Conservation (phyloP, 2,888 invertebrate genomes). For the Synanthedon andrenaeformis region DNA sequence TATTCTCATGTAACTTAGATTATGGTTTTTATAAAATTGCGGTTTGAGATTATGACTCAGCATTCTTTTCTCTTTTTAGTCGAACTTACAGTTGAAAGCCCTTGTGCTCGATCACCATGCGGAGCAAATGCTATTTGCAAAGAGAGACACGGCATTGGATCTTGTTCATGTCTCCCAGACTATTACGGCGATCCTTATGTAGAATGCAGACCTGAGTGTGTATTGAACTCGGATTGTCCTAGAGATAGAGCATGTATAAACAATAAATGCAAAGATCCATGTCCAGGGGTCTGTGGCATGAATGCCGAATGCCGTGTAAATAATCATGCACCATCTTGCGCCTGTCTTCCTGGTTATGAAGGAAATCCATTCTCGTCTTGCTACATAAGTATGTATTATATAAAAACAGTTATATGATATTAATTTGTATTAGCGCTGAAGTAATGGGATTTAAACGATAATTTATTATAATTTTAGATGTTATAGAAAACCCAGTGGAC, state of each 20-base stretch:
- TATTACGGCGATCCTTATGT: conserved; percentile 89
- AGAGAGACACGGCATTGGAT: conserved; percentile 83
- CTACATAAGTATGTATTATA: conserved; percentile 56
- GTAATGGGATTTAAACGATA: neutral
- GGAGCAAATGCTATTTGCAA: conserved; percentile 88
- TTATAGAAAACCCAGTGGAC: conserved; percentile 48
- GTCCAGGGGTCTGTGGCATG: conserved; percentile 84
- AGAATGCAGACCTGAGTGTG: conserved; percentile 89
- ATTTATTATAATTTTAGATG: conserved; percentile 35
- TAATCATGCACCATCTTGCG: conserved; percentile 85
- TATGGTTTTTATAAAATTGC: neutral
- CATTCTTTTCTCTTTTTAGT: conserved; percentile 18
- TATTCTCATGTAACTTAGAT: conserved; percentile 6
- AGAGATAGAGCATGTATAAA: conserved; percentile 82
- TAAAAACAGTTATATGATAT: neutral
- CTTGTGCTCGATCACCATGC: conserved; percentile 88
- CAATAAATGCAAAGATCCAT: conserved; percentile 87
- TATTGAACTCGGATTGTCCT: conserved; percentile 87
- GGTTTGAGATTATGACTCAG: neutral
- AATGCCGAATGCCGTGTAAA: conserved; percentile 86
- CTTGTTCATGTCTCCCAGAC: conserved; percentile 84
- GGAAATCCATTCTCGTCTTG: conserved; percentile 85
- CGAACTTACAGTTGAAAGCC: conserved; percentile 64
- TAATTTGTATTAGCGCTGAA: neutral
- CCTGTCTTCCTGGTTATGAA: conserved; percentile 78